These are phyloP conservation scores for Psix sp. DNA, from an alignment of 1,140 invertebrate species.

Conservation along the genomic window DNA sequence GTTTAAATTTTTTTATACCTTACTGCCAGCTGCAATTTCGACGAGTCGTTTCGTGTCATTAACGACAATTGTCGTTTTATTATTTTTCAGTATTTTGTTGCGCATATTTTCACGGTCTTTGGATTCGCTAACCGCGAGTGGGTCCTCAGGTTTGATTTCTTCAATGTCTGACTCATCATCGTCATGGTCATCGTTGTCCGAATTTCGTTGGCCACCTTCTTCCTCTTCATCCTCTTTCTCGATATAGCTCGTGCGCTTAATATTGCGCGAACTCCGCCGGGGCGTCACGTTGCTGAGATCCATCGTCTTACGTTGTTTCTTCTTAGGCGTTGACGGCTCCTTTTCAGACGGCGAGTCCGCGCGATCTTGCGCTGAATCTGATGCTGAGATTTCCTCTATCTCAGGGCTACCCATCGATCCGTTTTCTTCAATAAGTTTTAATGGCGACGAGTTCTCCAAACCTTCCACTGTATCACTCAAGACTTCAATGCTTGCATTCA, in stretches of 20 bases:
- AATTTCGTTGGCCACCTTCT: conserved; percentile 72
- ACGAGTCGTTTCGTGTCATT: conserved; percentile 85
- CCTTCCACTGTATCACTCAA: conserved; percentile 35
- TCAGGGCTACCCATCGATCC: conserved; percentile 72
- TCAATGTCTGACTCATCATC: conserved; percentile 82
- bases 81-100: conserved; percentile 72
- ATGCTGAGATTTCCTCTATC: conserved; percentile 72
- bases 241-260: conserved; percentile 81
- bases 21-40: conserved; percentile 81
- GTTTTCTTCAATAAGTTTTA: conserved; percentile 73
- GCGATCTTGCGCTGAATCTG: conserved; percentile 15
- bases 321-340: conserved; percentile 64
- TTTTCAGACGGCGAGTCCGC: conserved; percentile 19
- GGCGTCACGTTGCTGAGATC: conserved; percentile 76
- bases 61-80: conserved; percentile 82
- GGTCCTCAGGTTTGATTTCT: conserved; percentile 82
- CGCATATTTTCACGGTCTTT: conserved; percentile 75
- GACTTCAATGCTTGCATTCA: conserved; percentile 20
- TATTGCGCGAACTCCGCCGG: conserved; percentile 80
- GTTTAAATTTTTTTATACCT: conserved; percentile 38
- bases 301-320: conserved; percentile 71
- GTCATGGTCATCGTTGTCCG: conserved; percentile 63
- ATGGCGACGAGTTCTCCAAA: conserved; percentile 51
- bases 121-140: conserved; percentile 77
- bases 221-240: conserved; percentile 81